These are phyloP conservation scores for Syngnathus floridae DNA, from an alignment of 2,113 vertebrate genomes.

Conservation along the genomic window DNA sequence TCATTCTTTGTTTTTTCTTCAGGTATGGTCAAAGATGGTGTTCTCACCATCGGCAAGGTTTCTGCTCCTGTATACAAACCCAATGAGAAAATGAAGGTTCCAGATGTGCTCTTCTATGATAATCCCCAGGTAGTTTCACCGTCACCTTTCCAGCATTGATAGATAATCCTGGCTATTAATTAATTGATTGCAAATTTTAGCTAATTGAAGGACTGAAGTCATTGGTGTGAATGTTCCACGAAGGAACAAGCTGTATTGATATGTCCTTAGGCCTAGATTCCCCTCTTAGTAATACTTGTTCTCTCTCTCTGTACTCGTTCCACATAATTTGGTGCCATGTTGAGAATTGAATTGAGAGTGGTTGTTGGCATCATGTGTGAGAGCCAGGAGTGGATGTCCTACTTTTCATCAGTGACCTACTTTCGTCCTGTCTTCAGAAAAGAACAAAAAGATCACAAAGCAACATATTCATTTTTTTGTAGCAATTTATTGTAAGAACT, in stretches of 20 bases:
- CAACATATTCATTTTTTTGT: not conserved
- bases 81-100: constrained; percentile 86
- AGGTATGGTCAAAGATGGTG: constrained; percentile 79
- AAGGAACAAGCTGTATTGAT: not conserved
- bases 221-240: not conserved
- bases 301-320: constrained; percentile 27
- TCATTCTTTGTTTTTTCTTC: constrained; percentile 7
- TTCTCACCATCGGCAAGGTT: constrained; percentile 81
- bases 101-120: constrained; percentile 94
- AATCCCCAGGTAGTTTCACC: constrained; percentile 80
- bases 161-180: not conserved
- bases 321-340: constrained; percentile 28
- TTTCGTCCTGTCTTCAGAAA: constrained; percentile 46
- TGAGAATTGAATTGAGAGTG: constrained; percentile 26
- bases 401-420: constrained; percentile 59
- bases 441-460: constrained; percentile 1
- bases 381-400: constrained; percentile 45
- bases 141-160: not conserved
- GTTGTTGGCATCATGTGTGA: constrained; percentile 9
- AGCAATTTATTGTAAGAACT: not conserved
- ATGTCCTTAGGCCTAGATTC: constrained; percentile 34
- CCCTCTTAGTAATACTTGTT: constrained; percentile 7
- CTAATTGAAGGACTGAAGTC: constrained; percentile 9
- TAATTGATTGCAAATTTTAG: not conserved
- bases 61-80: constrained; percentile 76